These are phyloP conservation scores for Podarcis lilfordi DNA, from an alignment of 2,797 vertebrate species.

Conservation along the genomic window DNA sequence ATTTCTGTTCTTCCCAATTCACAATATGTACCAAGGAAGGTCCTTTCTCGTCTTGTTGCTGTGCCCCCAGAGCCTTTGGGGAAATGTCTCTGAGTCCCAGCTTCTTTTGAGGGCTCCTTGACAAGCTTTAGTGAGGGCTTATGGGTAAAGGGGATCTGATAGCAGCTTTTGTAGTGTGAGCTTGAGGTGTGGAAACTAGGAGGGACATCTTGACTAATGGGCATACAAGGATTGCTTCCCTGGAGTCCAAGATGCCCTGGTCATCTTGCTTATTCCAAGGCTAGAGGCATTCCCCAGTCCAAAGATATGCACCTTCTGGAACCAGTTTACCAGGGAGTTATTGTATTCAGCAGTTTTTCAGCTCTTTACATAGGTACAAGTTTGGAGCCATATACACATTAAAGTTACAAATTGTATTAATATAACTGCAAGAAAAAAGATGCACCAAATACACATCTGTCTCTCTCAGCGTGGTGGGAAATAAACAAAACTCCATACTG, in stretches of 20 bases:
- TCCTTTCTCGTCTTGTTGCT: not conserved
- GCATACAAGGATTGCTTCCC: not conserved
- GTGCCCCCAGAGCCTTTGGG: not conserved
- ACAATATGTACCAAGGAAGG: not conserved
- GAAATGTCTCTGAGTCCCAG: not conserved
- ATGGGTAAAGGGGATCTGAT: not conserved
- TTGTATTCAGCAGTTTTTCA: not conserved
- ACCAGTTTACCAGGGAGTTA: not conserved
- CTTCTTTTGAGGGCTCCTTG: not conserved
- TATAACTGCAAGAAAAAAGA: not conserved
- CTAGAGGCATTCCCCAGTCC: constrained; percentile 34
- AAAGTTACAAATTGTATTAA: not conserved
- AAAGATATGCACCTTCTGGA: not conserved
- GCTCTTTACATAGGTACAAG: not conserved
- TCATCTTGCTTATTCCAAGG: not conserved
- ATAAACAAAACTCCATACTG: not conserved
- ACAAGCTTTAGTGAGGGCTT: not conserved
- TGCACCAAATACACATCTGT: not conserved
- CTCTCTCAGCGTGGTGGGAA: not conserved
- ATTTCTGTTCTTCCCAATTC: not conserved
- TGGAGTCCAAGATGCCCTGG: not conserved
- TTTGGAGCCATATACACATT: not conserved
- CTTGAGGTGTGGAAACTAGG: not conserved
- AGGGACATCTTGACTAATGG: not conserved
- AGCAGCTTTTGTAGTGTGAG: not conserved